A percentile compares a stretch with the other conserved stretches of the same genome.
These are phyloP conservation scores for Picathartes gymnocephalus DNA, from an alignment of 2,113 vertebrate genomes.

Conservation along the genomic window DNA sequence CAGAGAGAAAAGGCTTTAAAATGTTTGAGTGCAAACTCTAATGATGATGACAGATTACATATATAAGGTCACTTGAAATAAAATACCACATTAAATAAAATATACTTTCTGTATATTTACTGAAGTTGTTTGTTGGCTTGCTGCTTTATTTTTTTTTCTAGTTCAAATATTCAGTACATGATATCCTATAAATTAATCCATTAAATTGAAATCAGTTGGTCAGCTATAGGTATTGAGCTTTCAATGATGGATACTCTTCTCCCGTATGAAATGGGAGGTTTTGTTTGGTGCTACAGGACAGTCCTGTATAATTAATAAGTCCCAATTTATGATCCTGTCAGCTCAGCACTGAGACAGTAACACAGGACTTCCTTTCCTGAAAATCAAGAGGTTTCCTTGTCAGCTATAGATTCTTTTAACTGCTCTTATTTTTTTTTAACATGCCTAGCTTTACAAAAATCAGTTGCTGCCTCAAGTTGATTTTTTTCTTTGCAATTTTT, in stretches of 20 bases:
- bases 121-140: not conserved
- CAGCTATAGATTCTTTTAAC: not conserved
- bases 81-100: not conserved
- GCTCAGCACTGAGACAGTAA: not conserved
- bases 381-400: not conserved
- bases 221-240: not conserved
- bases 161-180: not conserved
- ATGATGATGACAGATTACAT: accelerated
- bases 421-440: not conserved
- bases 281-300: not conserved
- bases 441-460: not conserved
- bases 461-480: not conserved
- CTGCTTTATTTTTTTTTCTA: not conserved
- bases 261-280: not conserved
- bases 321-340: not conserved
- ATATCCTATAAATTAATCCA: not conserved
- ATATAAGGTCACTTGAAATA: not conserved
- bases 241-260: not conserved
- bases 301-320: slow-evolving; percentile 38
- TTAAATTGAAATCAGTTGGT: not conserved
- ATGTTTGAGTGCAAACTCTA: not conserved
- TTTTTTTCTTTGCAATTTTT: not conserved
- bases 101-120: not conserved
- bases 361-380: slow-evolving; percentile 9
- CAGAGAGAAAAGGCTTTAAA: not conserved